These are phyloP conservation scores for Eucidaris tribuloides DNA, from an alignment of 35 echinoderm and acorn worm species.

Conservation along the genomic window DNA sequence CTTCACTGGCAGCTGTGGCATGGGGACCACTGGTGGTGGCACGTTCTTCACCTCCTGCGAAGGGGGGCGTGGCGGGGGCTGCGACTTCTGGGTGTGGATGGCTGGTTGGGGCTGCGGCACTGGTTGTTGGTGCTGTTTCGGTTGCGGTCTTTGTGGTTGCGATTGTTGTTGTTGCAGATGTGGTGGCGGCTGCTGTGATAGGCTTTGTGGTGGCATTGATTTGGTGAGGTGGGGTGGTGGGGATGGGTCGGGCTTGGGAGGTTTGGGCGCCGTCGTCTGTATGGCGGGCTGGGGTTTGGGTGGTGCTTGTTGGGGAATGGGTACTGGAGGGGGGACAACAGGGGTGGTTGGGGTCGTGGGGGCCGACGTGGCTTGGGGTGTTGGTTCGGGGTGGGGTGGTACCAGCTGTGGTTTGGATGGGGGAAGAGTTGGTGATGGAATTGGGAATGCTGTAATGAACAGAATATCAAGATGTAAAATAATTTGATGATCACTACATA, in stretches of 20 bases:
- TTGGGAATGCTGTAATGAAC: slow-evolving; percentile 27
- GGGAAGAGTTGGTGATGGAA: slow-evolving; percentile 25
- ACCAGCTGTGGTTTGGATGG: slow-evolving; percentile 13
- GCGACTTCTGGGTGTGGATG: neutral
- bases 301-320: neutral
- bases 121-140: slow-evolving; percentile 5
- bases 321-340: neutral
- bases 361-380: slow-evolving; percentile 8
- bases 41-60: too few relatives aligned
- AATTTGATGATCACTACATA: too few relatives aligned
- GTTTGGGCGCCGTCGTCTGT: neutral
- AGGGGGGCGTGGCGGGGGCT: neutral
- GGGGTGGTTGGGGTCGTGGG: slow-evolving; percentile 15
- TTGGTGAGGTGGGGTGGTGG: neutral
- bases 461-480: too few relatives aligned
- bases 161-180: neutral
- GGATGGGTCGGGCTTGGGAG: neutral
- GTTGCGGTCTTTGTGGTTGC: neutral
- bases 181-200: neutral
- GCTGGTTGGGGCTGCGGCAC: neutral
- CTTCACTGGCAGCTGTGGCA: neutral
- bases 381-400: neutral
- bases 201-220: neutral
- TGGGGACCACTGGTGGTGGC: neutral
- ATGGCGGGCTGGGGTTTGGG: neutral